These are phyloP conservation scores for Diacarnus erythraeanus DNA, from an alignment of 37 sponge, comb jelly and placozoan genomes.

Conservation along the genomic window DNA sequence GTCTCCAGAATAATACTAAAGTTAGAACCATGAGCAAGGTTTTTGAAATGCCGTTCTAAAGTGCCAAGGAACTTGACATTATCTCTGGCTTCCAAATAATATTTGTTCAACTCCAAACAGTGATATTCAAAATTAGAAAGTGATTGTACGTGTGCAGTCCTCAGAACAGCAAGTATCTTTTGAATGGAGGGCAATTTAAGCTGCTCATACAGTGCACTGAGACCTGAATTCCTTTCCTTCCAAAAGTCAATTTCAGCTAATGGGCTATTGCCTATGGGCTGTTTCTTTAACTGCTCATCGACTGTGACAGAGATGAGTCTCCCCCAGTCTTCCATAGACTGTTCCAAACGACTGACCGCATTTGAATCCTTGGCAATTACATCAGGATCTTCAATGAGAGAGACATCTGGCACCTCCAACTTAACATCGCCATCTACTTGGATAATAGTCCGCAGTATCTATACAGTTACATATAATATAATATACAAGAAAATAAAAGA, in stretches of 20 bases:
- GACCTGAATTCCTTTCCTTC: constrained; percentile 87
- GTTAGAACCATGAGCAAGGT: constrained; percentile 90
- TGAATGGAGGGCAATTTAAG: constrained; percentile 77
- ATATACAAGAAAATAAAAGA: too few species aligned
- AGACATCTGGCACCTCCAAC: constrained; percentile 84
- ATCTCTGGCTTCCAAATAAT: constrained; percentile 96
- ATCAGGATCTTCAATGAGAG: constrained; percentile 46
- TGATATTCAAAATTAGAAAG: constrained; percentile 87
- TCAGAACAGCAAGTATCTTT: constrained; percentile 68
- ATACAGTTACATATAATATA: constrained; percentile 7
- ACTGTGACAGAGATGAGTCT: constrained; percentile 72
- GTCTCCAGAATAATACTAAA: constrained; percentile 88
- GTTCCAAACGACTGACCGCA: constrained; percentile 67
- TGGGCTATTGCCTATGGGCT: constrained; percentile 87
- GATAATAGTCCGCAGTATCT: constrained; percentile 81
- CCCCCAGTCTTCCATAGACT: constrained; percentile 84
- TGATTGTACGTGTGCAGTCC: constrained; percentile 55
- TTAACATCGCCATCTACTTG: constrained; percentile 96
- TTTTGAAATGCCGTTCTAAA: constrained; percentile 99
- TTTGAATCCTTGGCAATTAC: constrained; percentile 56
- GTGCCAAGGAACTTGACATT: constrained; percentile 97
- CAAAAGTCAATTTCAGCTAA: constrained; percentile 97
- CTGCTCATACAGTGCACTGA: constrained; percentile 92
- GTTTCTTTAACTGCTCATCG: constrained; percentile 75
- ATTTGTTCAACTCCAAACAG: constrained; percentile 82